phyloP scores from a whole-genome alignment of 2,797 vertebrate species.

The Chaenodraco wilsoni region DNA sequence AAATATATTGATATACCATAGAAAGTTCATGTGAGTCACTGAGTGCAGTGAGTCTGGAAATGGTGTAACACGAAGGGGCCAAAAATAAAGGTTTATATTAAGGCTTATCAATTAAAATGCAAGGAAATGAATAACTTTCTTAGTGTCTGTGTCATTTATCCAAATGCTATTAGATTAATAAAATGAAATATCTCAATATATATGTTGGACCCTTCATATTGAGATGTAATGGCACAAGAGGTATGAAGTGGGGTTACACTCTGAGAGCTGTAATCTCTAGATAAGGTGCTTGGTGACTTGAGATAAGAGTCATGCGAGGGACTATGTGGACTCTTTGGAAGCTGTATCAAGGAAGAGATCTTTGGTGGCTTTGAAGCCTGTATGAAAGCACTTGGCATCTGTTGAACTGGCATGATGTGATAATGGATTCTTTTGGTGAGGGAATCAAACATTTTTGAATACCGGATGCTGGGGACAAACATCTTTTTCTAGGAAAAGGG shows the following conservation, averaged over 20 bases:
- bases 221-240: slow-evolving; percentile 27
- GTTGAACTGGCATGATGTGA: slow-evolving; percentile 45
- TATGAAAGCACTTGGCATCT: slow-evolving; percentile 40
- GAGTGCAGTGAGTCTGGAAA: slow-evolving; percentile 37
- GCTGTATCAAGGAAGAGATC: slow-evolving; percentile 46
- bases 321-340: slow-evolving; percentile 44
- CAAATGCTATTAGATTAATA: background rate
- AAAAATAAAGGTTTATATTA: slow-evolving; percentile 6
- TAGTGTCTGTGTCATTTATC: background rate
- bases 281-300: slow-evolving; percentile 48
- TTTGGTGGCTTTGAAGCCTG: slow-evolving; percentile 44
- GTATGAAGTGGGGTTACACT: slow-evolving; percentile 36
- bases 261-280: slow-evolving; percentile 44
- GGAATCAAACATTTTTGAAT: slow-evolving; percentile 43
- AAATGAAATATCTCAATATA: slow-evolving; percentile 1
- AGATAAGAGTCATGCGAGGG: slow-evolving; percentile 54
- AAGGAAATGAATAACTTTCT: background rate
- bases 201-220: slow-evolving; percentile 14
- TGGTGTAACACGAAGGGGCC: slow-evolving; percentile 2
- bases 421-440: slow-evolving; percentile 29
- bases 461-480: slow-evolving; percentile 25
- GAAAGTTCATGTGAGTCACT: slow-evolving; percentile 61
- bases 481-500: slow-evolving; percentile 41
- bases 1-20: slow-evolving; percentile 74
- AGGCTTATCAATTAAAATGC: background rate